These are phyloP conservation scores for Vanacampus margaritifer DNA, from an alignment of 2,113 vertebrate genomes.

Conservation along the genomic window DNA sequence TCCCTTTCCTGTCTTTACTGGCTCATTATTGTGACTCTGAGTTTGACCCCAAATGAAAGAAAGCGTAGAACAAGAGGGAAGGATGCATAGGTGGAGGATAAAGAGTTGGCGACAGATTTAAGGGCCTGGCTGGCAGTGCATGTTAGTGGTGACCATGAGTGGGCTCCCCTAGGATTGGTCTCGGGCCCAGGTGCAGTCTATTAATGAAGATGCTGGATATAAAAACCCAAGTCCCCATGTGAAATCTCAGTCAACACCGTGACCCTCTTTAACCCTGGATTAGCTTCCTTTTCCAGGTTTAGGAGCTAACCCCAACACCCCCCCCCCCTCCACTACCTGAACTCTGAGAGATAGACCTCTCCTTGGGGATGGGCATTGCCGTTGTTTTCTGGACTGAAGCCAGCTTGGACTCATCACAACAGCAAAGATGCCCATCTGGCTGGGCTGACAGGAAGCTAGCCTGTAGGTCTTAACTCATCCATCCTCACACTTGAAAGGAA, in stretches of 20 bases:
- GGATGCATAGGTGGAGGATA: constrained; percentile 48
- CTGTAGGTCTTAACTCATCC: constrained; percentile 23
- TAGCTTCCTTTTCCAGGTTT: constrained; percentile 73
- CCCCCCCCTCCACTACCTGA: constrained; percentile 48
- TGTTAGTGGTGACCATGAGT: constrained; percentile 36
- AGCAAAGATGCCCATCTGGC: constrained; percentile 45
- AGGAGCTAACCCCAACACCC: constrained; percentile 37
- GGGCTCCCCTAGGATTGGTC: constrained; percentile 52
- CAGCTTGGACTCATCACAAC: constrained; percentile 60
- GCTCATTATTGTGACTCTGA: constrained; percentile 41
- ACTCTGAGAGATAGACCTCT: constrained; percentile 53
- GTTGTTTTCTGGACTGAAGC: constrained; percentile 34
- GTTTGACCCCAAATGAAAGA: constrained; percentile 46
- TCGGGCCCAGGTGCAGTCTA: constrained; percentile 66
- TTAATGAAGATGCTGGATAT: constrained; percentile 66
- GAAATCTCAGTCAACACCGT: constrained; percentile 71
- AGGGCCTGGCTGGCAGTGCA: constrained; percentile 21
- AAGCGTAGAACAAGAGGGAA: constrained; percentile 23
- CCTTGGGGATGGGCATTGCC: constrained; percentile 53
- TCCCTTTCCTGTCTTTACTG: constrained; percentile 59
- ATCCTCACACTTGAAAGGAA: constrained; percentile 19
- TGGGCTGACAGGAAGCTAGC: constrained; percentile 33
- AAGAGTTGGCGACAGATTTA: constrained; percentile 61
- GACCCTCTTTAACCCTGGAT: constrained; percentile 71
- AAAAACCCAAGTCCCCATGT: constrained; percentile 53